Evolutionary conservation across 2,888 invertebrate species (phyloP).

Genomic region (Tiliacea aurago): DNA sequence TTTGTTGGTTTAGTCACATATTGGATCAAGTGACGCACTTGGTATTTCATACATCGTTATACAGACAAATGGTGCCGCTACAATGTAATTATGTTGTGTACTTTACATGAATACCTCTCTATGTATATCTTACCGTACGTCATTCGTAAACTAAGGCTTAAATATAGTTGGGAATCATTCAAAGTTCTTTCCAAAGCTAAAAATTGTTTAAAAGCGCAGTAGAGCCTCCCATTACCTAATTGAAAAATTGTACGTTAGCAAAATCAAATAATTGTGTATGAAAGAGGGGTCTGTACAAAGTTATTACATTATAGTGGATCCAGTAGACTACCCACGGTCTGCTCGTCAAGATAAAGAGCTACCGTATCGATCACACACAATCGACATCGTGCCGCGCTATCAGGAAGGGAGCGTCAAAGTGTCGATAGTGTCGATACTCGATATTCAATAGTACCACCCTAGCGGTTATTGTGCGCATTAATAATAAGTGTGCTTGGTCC

Average conservation of each 20-base stretch:
- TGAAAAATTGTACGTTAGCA: no score
- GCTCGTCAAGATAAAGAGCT: constrained; percentile 31
- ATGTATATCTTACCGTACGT: not conserved
- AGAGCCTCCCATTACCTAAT: not conserved
- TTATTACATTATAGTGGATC: constrained; percentile 1
- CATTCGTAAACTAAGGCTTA: not conserved
- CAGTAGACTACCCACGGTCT: not conserved
- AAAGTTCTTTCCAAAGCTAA: not conserved
- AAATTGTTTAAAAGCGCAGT: no score
- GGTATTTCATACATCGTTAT: constrained; percentile 18
- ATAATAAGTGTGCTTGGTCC: constrained; percentile 48
- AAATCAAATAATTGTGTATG: not conserved
- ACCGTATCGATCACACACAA: constrained; percentile 33
- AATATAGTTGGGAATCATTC: not conserved
- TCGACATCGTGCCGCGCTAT: constrained; percentile 24
- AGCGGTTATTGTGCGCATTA: constrained; percentile 40
- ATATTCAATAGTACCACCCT: constrained; percentile 7
- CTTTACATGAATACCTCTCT: constrained; percentile 11
- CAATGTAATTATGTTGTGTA: constrained; percentile 33
- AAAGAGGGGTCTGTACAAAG: not conserved
- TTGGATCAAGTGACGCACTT: constrained; percentile 50
- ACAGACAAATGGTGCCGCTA: constrained; percentile 37
- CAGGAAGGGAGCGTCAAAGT: constrained; percentile 11
- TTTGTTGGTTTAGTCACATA: constrained; percentile 53
- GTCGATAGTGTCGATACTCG: constrained; percentile 16